Conservation (phyloP, 2,113 vertebrate genomes). For the Erythrocebus patas region DNA sequence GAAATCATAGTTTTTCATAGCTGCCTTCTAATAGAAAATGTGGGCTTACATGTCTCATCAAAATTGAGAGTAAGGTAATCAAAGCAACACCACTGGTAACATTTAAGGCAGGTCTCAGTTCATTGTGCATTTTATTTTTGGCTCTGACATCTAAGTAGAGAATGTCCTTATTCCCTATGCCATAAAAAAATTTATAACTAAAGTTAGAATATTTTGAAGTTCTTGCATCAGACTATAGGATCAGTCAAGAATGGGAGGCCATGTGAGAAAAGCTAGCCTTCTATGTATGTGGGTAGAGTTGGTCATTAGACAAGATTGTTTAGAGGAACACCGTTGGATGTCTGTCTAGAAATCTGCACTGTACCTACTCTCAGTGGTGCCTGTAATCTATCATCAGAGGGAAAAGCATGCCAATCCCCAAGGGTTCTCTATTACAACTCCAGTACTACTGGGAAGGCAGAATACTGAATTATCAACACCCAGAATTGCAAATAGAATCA, state of each 20-base stretch:
- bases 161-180: slow-evolving; percentile 48
- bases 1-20: slow-evolving; percentile 26
- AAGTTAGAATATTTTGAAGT: slow-evolving; percentile 80
- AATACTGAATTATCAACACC: slow-evolving; percentile 11
- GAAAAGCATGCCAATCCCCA: not conserved
- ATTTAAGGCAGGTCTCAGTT: slow-evolving; percentile 50
- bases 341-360: slow-evolving; percentile 46
- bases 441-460: not conserved
- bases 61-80: slow-evolving; percentile 45
- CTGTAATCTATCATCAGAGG: slow-evolving; percentile 13
- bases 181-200: slow-evolving; percentile 69
- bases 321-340: not conserved
- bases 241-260: slow-evolving; percentile 52
- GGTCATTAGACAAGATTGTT: slow-evolving; percentile 46
- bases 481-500: slow-evolving; percentile 15
- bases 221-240: slow-evolving; percentile 63
- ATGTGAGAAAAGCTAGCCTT: slow-evolving; percentile 28
- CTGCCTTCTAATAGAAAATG: slow-evolving; percentile 55
- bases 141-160: slow-evolving; percentile 61
- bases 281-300: not conserved
- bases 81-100: slow-evolving; percentile 45
- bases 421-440: slow-evolving; percentile 35
- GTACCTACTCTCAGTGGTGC: not conserved
- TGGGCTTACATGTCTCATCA: not conserved
- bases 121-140: slow-evolving; percentile 49